Base-by-base conservation (phyloP, 2,113 vertebrate species). In the Pyxicephalus adspersus region DNA sequence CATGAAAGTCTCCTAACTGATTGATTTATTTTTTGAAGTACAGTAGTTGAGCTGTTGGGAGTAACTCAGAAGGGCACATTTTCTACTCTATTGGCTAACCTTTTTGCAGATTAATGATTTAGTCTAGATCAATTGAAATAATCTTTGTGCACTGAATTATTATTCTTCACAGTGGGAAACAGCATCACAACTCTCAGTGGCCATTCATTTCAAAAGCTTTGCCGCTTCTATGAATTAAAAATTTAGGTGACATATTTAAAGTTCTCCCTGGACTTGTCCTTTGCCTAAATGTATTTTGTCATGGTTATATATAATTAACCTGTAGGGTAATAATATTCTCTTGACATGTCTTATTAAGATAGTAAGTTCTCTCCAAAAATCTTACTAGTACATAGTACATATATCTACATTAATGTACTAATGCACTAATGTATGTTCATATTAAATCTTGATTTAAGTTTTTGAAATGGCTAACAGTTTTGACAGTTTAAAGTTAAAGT, bases 81-180 rank as follows among this genome's bases (percentile, higher is more conserved):
- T 89, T 83, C 83, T 87, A 86, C 87, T 89, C 85, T 84, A 84
- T 83, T 90, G 83, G 85, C 77, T 88, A 89, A 84, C 81, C 31
- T 76, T 89, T 89, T 45, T 86, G 79, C 78, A 87, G 85, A 86
- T 87, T 89, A 89, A 88, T 86, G 85, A 88, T 88, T 90, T 85
- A 68, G 45, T 87, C 85, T 85, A 84, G 63, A 80, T 84, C 83
- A 86, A 70, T 84, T 85, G 84, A 86, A 88, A 89, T 89, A 89
- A 89, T 89, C 87, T 89, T 90, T 88, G 85, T 89, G 23, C 84
- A 88, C 83, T 80, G 85, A 89, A 90, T 90, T 87, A 87, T 64
- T 88, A 85, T 64, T 83, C 66, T 83, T 31, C 84, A n/a, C 72
- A 86, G 78, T 84, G 83, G 83, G 73, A 85, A 85, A 83, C 83